Percentiles rank a stretch among this genome's conserved stretches.
These are phyloP conservation scores for Gila robusta DNA, from an alignment of 2,797 vertebrate genomes.

Conservation along the genomic window DNA sequence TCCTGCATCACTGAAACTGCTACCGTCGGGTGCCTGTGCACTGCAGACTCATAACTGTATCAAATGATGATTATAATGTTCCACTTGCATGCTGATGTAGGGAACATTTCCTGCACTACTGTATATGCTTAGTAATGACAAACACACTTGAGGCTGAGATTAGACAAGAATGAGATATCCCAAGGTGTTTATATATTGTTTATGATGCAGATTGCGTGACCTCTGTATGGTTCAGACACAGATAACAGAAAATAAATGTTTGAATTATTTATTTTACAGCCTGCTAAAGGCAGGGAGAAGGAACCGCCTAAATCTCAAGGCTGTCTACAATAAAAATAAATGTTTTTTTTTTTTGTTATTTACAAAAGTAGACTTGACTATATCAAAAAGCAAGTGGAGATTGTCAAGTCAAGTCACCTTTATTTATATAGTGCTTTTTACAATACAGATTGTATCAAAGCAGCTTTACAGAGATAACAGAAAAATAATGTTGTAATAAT, in stretches of 20 bases:
- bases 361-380: background rate
- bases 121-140: conserved; percentile 40
- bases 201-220: conserved; percentile 57
- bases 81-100: conserved; percentile 40
- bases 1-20: background rate
- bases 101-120: background rate
- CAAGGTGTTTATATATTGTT: conserved; percentile 54
- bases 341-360: no score
- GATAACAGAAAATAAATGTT: conserved; percentile 55
- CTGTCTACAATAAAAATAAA: background rate
- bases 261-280: conserved; percentile 54
- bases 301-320: conserved; percentile 8
- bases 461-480: no score
- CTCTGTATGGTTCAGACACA: conserved; percentile 65
- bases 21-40: background rate
- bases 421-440: no score
- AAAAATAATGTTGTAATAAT: no score
- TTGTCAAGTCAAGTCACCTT: background rate
- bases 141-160: conserved; percentile 40
- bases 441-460: no score
- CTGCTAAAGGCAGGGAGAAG: background rate
- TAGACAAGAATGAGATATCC: conserved; percentile 49
- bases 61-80: conserved; percentile 55
- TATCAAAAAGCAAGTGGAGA: conserved; percentile 13
- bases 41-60: conserved; percentile 34